Conservation (phyloP, 2,888 invertebrate genomes). For the Tiliacea citrago region DNA sequence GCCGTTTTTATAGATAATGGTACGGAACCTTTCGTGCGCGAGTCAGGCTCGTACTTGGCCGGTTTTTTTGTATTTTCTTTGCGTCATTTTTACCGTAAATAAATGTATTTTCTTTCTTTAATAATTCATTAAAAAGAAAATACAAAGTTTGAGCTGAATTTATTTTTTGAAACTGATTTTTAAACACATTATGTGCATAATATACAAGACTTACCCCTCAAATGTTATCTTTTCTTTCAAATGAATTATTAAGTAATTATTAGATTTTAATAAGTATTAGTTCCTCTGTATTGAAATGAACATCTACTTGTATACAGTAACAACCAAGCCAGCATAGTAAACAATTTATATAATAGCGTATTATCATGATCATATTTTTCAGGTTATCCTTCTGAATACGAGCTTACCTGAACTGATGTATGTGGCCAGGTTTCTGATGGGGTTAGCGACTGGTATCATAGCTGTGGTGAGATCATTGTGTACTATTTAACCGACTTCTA, state of each 20-base stretch:
- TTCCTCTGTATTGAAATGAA: background rate
- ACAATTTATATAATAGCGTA: background rate
- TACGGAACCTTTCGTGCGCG: too few relatives aligned
- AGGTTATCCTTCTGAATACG: slow-evolving; percentile 87
- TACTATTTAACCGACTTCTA: too few relatives aligned
- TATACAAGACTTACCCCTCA: background rate
- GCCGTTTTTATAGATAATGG: too few relatives aligned
- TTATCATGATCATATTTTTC: slow-evolving; percentile 62
- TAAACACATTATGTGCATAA: too few relatives aligned
- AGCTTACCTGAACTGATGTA: slow-evolving; percentile 87
- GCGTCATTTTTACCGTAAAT: too few relatives aligned
- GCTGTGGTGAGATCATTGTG: slow-evolving; percentile 81
- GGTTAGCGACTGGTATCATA: slow-evolving; percentile 89
- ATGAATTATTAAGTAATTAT: too few relatives aligned
- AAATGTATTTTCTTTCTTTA: too few relatives aligned
- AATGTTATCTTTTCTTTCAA: too few relatives aligned
- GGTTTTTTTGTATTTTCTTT: too few relatives aligned
- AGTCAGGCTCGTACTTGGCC: too few relatives aligned
- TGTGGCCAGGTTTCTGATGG: slow-evolving; percentile 87
- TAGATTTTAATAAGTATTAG: background rate
- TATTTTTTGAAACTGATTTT: background rate
- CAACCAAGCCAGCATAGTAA: background rate
- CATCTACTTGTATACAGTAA: background rate
- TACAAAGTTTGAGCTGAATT: background rate
- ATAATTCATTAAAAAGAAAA: background rate